Percentiles rank a stretch among this genome's conserved stretches.
phyloP scores from a whole-genome alignment of 2,797 vertebrate genomes.

The Pangasius krempfi region DNA sequence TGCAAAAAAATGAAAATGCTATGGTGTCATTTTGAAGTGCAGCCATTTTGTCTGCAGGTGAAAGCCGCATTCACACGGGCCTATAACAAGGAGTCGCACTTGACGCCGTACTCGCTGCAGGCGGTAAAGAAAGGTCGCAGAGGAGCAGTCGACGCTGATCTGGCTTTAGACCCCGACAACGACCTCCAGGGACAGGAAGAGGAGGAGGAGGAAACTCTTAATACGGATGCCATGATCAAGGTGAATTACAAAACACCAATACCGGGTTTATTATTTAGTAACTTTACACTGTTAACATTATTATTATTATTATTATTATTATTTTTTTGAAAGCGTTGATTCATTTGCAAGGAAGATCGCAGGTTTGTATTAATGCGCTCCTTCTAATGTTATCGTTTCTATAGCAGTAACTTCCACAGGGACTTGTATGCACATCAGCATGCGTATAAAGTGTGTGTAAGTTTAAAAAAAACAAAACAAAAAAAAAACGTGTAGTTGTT shows the following conservation, averaged over 20 bases:
- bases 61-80: constrained; percentile 94
- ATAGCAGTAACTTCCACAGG: neutral
- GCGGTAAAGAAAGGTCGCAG: constrained; percentile 77
- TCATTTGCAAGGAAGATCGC: neutral
- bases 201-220: constrained; percentile 75
- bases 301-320: neutral
- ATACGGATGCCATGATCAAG: constrained; percentile 94
- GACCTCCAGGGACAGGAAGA: constrained; percentile 69
- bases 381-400: neutral
- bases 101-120: constrained; percentile 88
- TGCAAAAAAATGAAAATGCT: neutral
- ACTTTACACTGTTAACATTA: neutral
- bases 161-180: constrained; percentile 67
- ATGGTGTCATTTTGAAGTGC: neutral
- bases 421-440: neutral
- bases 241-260: constrained; percentile 66
- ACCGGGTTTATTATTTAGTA: neutral
- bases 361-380: neutral
- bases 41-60: constrained; percentile 74
- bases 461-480: neutral
- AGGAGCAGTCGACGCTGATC: constrained; percentile 64
- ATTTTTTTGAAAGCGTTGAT: neutral
- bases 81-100: constrained; percentile 90
- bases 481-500: neutral
- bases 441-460: no score